phyloP scores from a whole-genome alignment of 2,113 vertebrate species.

The Chaetodon trifascialis region DNA sequence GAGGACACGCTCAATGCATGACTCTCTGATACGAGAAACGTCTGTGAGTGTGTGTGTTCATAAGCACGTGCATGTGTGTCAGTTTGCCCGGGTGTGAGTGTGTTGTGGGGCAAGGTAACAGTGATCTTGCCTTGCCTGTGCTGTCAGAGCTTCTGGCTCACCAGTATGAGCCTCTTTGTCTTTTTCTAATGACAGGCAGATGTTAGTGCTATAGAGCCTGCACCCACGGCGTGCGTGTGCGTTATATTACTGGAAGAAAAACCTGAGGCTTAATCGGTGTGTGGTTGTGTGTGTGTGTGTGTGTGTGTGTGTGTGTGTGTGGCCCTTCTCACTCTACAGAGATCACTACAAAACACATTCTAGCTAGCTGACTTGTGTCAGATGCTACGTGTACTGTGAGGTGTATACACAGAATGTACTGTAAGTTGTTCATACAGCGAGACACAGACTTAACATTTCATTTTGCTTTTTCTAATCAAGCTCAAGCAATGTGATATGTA shows the following conservation, averaged over 20 bases:
- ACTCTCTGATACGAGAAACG: background rate
- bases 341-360: slow-evolving; percentile 24
- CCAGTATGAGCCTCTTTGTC: slow-evolving; percentile 47
- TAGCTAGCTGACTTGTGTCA: background rate
- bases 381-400: background rate
- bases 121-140: slow-evolving; percentile 61
- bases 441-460: too few species aligned
- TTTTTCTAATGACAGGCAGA: slow-evolving; percentile 71
- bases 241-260: slow-evolving; percentile 12
- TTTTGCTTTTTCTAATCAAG: background rate
- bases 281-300: slow-evolving; percentile 22
- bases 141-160: slow-evolving; percentile 46
- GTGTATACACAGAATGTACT: background rate
- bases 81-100: slow-evolving; percentile 2
- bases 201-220: slow-evolving; percentile 62
- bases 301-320: slow-evolving; percentile 25
- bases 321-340: slow-evolving; percentile 7
- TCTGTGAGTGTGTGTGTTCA: background rate
- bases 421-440: background rate
- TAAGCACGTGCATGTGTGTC: slow-evolving; percentile 4
- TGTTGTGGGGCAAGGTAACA: slow-evolving; percentile 65
- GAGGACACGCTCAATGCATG: background rate
- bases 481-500: background rate
- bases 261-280: slow-evolving; percentile 23
- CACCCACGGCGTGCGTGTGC: slow-evolving; percentile 12